Evolutionary conservation across 1,140 invertebrate genomes (phyloP).

Genomic region (Saccostrea echinata): DNA sequence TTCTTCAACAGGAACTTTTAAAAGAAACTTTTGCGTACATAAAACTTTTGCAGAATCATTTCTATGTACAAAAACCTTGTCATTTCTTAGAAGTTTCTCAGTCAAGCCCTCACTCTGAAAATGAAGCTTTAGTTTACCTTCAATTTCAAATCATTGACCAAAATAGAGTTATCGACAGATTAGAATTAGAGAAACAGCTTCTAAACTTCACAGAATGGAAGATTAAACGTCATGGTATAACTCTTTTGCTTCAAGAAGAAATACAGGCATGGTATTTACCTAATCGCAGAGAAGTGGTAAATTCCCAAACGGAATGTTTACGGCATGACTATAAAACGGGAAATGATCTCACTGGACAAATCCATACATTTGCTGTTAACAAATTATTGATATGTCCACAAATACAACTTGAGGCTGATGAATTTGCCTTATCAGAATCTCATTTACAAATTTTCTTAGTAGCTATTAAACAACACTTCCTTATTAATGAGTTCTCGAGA

Average conservation of each 20-base stretch:
- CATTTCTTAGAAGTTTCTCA: not conserved
- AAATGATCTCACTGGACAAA: not conserved
- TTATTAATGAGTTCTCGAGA: slow-evolving; percentile 2
- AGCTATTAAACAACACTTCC: not conserved
- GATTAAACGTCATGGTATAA: not conserved
- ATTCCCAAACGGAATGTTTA: not conserved
- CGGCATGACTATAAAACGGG: not conserved
- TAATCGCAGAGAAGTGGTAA: not conserved
- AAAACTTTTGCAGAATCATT: not conserved
- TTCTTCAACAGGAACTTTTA: not conserved
- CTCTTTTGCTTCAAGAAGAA: not conserved
- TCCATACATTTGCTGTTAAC: not conserved
- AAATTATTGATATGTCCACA: slow-evolving; percentile 34
- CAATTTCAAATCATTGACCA: not conserved
- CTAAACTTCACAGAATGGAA: slow-evolving; percentile 6
- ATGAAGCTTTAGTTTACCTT: not conserved
- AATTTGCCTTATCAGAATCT: not conserved
- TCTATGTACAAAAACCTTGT: not conserved
- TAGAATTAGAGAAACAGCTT: not conserved
- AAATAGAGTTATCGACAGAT: not conserved
- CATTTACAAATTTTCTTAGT: not conserved
- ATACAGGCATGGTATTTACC: slow-evolving; percentile 5
- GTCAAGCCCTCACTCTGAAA: not conserved
- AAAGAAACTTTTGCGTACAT: not conserved
- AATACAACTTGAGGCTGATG: not conserved